phyloP scores from a whole-genome alignment of 2,888 invertebrate genomes.

The Ditylenchus weischeri region DNA sequence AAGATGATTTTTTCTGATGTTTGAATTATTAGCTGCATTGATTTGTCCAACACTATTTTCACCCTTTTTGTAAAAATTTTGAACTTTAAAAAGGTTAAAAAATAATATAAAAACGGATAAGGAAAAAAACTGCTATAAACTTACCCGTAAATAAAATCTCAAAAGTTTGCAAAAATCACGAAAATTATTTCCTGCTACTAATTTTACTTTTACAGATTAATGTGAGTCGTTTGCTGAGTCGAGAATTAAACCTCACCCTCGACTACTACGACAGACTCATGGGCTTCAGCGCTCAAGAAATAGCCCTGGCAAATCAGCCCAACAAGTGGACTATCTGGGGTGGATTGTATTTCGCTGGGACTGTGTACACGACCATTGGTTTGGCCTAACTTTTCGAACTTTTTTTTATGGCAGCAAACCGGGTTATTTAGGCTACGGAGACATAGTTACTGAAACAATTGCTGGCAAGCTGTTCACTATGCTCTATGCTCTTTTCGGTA shows the following conservation, averaged over 20 bases:
- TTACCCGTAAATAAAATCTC: no score
- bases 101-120: no score
- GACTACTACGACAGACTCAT: slow-evolving; percentile 30
- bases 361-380: slow-evolving; percentile 63
- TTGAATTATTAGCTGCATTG: no score
- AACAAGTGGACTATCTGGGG: slow-evolving; percentile 59
- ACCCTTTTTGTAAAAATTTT: no score
- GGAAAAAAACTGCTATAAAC: no score
- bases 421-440: slow-evolving; percentile 68
- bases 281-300: slow-evolving; percentile 29
- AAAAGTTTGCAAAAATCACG: no score
- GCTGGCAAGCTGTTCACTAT: slow-evolving; percentile 83
- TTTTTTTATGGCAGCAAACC: background rate
- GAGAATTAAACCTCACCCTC: slow-evolving; percentile 20
- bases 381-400: slow-evolving; percentile 60
- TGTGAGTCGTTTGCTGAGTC: slow-evolving; percentile 24
- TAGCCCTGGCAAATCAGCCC: background rate
- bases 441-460: slow-evolving; percentile 81
- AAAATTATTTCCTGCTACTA: background rate
- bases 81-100: no score
- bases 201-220: slow-evolving; percentile 20
- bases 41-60: no score
- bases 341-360: slow-evolving; percentile 61
- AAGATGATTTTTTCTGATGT: no score
- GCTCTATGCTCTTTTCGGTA: slow-evolving; percentile 86